Base-by-base conservation (phyloP, 1,140 invertebrate genomes). In the Delia radicum region DNA sequence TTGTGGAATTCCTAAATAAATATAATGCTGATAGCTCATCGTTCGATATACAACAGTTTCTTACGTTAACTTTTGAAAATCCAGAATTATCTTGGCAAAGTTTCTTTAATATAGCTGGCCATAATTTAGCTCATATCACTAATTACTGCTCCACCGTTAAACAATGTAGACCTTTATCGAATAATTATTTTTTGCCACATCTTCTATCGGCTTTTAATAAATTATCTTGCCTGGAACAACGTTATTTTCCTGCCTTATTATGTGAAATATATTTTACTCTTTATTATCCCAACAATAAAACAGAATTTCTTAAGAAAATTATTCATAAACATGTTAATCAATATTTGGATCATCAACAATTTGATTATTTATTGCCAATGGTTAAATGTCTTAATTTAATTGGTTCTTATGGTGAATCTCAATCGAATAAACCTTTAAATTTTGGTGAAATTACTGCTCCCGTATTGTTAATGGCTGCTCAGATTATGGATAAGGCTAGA, bases 381-480 rank as follows among this genome's bases (percentile, higher is more conserved):
- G 27, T 78, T 4, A 78, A 78, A n/a, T 37, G 74, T 8, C 46
- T 80, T n/a, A 76, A 77, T 69, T 5, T 76, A 13, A 76, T 79
- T 15, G 69, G 29, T 2, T 12, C n/a, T 0, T 33, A 63, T 13
- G 75, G 55, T 12, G 65, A 62, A 29, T 71, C 65, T n/a, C 69
- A 75, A 21, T 67, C 55, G 4, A 62, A 67, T 31, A 74, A 78
- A 18, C 69, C 29, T 0, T 62, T 78, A 27, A 31, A 62, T 31
- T 78, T 78, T 69, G 77, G 71, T 67, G 75, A 75, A 67, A 29
- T 78, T n/a, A 75, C 74, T 46, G 71, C 79, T 10, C 78, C 78
- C 0, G 73, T 80, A 3, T 12, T 79, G 12, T 29, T 79, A 2
- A 77, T 77, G 75, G 48, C 48, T 0, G 78, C 74, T 18, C 76